Evolutionary conservation across 1,140 invertebrate species (phyloP), one percentile per base, ranked within the genome.

Genomic region (Heliconius melpomene): DNA sequence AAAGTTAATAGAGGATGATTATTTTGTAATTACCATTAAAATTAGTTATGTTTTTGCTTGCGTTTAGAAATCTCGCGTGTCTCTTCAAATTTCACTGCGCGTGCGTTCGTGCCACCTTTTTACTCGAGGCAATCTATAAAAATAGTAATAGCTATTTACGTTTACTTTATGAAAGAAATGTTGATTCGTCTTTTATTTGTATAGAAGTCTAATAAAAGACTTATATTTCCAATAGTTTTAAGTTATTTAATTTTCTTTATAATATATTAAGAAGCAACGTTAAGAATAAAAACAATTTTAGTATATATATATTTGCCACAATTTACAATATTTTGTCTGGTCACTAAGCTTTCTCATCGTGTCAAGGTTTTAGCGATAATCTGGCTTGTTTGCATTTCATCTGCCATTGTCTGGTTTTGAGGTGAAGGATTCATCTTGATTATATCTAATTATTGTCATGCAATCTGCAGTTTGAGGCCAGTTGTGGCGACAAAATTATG

Each of bases 381-480:
- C 74, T 75, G 54, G 71, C 73, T 79, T 66, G 75, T 80, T 80
- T 73, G 79, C 71, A 75, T 78, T 78, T 83, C 73, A 81, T 81
- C 57, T 75, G 38, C 77, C 71, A 83, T 85, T 82, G 80, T 85
- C 60, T 84, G 38, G 77, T 74, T 84, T 84, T 85, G 81, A 76
- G 84, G 84, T 82, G 80, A 85, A 85, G 84, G 84, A 81, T 84
- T 57, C 38, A 26, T 82, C 72, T 79, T 84, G 81, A 84, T 86
- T 86, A 85, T 78, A 29, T 77, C 78, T 84, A 81, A 82, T 84
- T 86, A 83, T 77, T 83, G 71, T 84, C 84, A 86, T 80, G 84
- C 84, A 84, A 84, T 82, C 77, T 38, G 29, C n/a, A 16, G 71
- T 80, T 85, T 85, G 79, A 80, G 75, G 74, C 36, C 70, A 73